Conservation (phyloP, 1,140 invertebrate genomes). For the Phortica variegata region DNA sequence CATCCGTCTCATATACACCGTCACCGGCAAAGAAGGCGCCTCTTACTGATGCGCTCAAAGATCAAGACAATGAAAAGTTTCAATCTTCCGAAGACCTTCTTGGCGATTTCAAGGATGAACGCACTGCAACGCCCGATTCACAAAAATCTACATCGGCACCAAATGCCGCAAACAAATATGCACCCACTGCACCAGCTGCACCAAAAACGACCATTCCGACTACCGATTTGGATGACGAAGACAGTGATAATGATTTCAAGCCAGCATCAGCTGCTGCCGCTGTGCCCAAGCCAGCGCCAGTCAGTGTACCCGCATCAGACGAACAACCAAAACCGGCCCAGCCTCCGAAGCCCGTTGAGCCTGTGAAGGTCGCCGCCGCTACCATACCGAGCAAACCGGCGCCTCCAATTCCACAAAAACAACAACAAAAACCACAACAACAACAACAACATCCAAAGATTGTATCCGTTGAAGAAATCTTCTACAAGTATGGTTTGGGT, state of each 20-base stretch:
- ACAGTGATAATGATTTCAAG: constrained; percentile 33
- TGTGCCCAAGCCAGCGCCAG: constrained; percentile 8
- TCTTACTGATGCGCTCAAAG: constrained; percentile 46
- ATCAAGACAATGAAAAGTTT: constrained; percentile 54
- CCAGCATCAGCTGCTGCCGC: constrained; percentile 14
- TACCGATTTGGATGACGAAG: constrained; percentile 49
- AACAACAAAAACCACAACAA: constrained; percentile 12
- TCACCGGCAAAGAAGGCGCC: constrained; percentile 47
- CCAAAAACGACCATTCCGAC: constrained; percentile 21
- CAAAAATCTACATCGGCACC: constrained; percentile 4
- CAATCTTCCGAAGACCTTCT: constrained; percentile 54
- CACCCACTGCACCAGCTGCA: constrained; percentile 8
- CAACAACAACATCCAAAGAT: constrained; percentile 41
- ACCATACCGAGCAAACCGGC: constrained; percentile 2
- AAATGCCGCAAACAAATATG: neutral
- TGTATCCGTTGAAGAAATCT: constrained; percentile 54
- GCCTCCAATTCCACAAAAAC: constrained; percentile 2
- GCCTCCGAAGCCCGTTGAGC: constrained; percentile 17
- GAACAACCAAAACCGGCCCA: constrained; percentile 23
- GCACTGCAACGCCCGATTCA: constrained; percentile 29
- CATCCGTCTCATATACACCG: constrained; percentile 44
- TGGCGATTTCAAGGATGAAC: constrained; percentile 50
- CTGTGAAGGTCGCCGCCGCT: neutral
- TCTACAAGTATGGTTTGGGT: constrained; percentile 54
- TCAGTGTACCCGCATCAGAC: constrained; percentile 14